phyloP scores from a whole-genome alignment of 35 echinoderm and acorn worm genomes.

The Heliocidaris tuberculata region DNA sequence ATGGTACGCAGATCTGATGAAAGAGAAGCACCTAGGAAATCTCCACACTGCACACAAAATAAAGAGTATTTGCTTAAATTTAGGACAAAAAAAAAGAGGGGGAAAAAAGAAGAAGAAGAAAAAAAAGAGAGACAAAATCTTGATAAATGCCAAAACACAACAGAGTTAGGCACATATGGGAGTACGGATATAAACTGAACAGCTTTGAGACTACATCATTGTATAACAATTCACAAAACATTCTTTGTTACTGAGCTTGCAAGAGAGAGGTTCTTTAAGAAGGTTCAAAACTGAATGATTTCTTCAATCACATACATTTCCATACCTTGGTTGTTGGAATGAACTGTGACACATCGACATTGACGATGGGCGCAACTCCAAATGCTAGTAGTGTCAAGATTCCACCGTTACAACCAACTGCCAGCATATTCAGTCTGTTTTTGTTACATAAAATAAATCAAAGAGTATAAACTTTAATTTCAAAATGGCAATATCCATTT shows the following conservation, averaged over 20 bases:
- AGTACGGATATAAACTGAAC: too few relatives aligned
- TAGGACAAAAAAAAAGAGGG: background rate
- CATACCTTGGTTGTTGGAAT: constrained; percentile 52
- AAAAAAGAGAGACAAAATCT: background rate
- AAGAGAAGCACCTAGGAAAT: constrained; percentile 48
- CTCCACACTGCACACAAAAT: constrained; percentile 4
- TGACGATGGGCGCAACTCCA: constrained; percentile 79
- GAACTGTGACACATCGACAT: constrained; percentile 62
- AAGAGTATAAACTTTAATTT: background rate
- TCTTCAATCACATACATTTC: too few relatives aligned
- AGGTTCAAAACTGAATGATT: too few relatives aligned
- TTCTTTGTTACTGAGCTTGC: too few relatives aligned
- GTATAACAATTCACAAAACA: too few relatives aligned
- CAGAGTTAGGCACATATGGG: too few relatives aligned
- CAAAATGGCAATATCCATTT: too few relatives aligned
- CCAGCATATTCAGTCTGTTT: constrained; percentile 74
- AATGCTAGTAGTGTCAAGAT: constrained; percentile 69
- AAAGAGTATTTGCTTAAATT: constrained; percentile 26
- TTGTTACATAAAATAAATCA: background rate
- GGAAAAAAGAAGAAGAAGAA: background rate
- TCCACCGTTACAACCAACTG: constrained; percentile 66
- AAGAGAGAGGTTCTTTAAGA: too few relatives aligned
- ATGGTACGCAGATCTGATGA: constrained; percentile 56
- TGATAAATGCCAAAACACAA: too few relatives aligned
- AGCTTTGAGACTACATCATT: too few relatives aligned